A percentile compares a stretch with the other conserved stretches of the same genome.
phyloP scores from a whole-genome alignment of 2,113 vertebrate species.

The Thermophis baileyi region DNA sequence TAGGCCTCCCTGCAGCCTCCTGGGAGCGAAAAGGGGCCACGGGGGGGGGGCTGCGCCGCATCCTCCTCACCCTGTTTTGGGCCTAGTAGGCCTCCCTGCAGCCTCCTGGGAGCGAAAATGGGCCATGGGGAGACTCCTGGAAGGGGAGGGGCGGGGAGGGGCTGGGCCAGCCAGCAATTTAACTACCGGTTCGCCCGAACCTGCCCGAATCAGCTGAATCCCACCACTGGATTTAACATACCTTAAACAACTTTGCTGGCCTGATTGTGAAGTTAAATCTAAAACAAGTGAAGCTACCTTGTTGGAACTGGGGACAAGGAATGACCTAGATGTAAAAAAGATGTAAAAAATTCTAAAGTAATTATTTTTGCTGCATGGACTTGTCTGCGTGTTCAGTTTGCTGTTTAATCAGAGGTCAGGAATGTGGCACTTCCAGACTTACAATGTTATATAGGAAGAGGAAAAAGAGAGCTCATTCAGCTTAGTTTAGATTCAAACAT shows the following conservation, averaged over 20 bases:
- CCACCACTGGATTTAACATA: background rate
- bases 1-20: too few species aligned
- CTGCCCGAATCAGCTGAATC: too few species aligned
- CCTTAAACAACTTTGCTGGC: background rate
- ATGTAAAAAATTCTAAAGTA: background rate
- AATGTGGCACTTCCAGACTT: background rate
- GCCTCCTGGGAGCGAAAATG: too few species aligned
- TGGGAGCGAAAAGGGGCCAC: too few species aligned
- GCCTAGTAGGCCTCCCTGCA: too few species aligned
- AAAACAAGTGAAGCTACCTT: background rate
- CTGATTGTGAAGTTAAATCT: background rate
- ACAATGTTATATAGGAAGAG: background rate
- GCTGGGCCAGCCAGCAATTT: too few species aligned
- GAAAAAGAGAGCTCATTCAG: background rate
- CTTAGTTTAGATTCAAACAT: background rate
- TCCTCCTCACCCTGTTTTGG: too few species aligned
- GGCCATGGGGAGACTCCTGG: too few species aligned
- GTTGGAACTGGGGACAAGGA: background rate
- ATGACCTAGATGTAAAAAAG: background rate
- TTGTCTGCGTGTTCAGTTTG: background rate
- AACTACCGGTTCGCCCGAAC: too few species aligned
- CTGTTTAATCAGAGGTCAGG: slow-evolving; percentile 3
- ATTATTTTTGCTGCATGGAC: background rate
- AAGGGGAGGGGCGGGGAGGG: too few species aligned
- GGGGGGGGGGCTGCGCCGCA: too few species aligned